Evolutionary conservation across 2,888 invertebrate genomes (phyloP).

Genomic region (Lagria hirta): DNA sequence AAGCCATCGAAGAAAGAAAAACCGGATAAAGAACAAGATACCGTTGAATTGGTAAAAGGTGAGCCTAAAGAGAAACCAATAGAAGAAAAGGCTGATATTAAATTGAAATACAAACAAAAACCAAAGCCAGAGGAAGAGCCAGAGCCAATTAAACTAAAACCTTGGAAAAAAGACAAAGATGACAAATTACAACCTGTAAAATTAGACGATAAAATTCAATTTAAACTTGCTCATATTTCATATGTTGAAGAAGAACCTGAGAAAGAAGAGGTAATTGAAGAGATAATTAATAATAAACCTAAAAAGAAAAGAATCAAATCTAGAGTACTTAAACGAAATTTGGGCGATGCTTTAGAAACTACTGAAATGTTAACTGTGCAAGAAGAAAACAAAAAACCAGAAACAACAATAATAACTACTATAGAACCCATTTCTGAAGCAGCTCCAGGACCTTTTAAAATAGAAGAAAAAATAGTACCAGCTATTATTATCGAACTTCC

Average conservation of each 20-base stretch:
- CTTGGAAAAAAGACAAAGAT: conserved; percentile 43
- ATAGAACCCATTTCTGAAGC: conserved; percentile 19
- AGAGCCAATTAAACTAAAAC: conserved; percentile 35
- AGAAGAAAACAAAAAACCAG: conserved; percentile 33
- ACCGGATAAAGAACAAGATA: conserved; percentile 33
- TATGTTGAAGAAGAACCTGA: conserved; percentile 39
- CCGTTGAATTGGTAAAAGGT: conserved; percentile 36
- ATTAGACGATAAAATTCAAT: conserved; percentile 19
- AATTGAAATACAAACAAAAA: conserved; percentile 44
- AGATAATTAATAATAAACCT: conserved; percentile 33
- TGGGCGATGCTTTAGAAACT: conserved; percentile 36
- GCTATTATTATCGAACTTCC: conserved; percentile 44
- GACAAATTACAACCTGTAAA: conserved; percentile 38
- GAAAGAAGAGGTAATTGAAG: conserved; percentile 35
- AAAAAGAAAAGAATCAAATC: conserved; percentile 40
- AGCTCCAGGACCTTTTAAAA: conserved; percentile 7
- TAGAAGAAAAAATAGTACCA: conserved; percentile 18
- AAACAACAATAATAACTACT: conserved; percentile 22
- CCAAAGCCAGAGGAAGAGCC: conserved; percentile 40
- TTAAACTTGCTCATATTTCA: conserved; percentile 28
- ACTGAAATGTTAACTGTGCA: conserved; percentile 27
- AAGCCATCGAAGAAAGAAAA: conserved; percentile 35
- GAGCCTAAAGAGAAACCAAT: conserved; percentile 42
- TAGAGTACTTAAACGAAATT: conserved; percentile 53
- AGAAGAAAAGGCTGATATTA: conserved; percentile 50